phyloP scores from a whole-genome alignment of 2,888 invertebrate species.

The Antitype chi region DNA sequence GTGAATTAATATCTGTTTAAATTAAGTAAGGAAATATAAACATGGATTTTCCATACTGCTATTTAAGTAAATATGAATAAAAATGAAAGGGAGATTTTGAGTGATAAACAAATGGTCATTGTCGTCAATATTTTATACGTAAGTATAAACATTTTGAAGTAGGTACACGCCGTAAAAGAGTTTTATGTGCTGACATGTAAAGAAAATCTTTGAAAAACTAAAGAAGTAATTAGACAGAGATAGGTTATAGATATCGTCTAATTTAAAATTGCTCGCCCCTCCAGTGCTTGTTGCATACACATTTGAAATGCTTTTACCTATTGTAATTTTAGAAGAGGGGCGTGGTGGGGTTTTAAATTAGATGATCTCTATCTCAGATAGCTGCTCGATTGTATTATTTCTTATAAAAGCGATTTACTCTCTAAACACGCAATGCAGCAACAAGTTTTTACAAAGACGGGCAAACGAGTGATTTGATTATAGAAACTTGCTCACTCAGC shows the following conservation, averaged over 20 bases:
- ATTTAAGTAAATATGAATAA: not conserved
- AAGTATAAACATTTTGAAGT: not conserved
- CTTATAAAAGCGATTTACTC: not conserved
- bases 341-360: no score
- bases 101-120: not conserved
- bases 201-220: not conserved
- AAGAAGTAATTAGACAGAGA: not conserved
- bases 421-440: no score
- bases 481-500: not conserved
- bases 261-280: no score
- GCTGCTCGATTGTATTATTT: no score
- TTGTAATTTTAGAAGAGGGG: no score
- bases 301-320: no score
- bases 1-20: not conserved
- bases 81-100: not conserved
- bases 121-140: not conserved
- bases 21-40: conserved; percentile 8
- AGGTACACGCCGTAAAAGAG: not conserved
- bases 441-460: no score
- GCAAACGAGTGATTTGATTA: not conserved
- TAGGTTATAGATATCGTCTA: no score
- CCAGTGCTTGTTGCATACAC: no score
- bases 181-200: not conserved
- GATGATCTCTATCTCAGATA: no score
- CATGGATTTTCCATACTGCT: conserved; percentile 2